Evolutionary conservation across 2,888 invertebrate genomes (phyloP).

Genomic region (Allygus modestus): DNA sequence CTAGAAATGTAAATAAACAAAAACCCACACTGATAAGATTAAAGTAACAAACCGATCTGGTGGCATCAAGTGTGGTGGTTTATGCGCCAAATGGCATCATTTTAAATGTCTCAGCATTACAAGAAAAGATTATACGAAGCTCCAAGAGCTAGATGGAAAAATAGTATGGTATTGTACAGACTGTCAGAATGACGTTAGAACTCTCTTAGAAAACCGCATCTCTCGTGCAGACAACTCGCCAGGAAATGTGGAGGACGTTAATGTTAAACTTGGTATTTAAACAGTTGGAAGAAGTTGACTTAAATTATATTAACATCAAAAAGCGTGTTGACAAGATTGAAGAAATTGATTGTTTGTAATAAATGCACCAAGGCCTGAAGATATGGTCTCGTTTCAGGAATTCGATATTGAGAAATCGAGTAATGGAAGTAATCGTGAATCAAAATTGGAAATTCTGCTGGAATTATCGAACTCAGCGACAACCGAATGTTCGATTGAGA

Average conservation of each 20-base stretch:
- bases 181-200: neutral
- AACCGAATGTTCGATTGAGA: too few species aligned
- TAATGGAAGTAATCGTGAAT: too few species aligned
- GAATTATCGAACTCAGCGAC: too few species aligned
- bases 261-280: neutral
- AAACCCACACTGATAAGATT: too few species aligned
- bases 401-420: too few species aligned
- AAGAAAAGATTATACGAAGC: neutral
- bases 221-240: neutral
- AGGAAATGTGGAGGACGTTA: neutral
- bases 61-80: neutral
- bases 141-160: conserved; percentile 8
- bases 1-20: too few species aligned
- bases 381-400: too few species aligned
- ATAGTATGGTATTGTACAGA: neutral
- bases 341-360: neutral
- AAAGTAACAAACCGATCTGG: neutral
- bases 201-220: neutral
- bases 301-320: neutral
- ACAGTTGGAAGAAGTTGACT: neutral
- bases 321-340: neutral
- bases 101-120: neutral
- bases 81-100: conserved; percentile 11
- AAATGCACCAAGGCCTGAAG: neutral
- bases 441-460: too few species aligned